A percentile compares a stretch with the other conserved stretches of the same genome.
Evolutionary conservation across 2,888 invertebrate species (phyloP).

Genomic region (Salticus scenicus): DNA sequence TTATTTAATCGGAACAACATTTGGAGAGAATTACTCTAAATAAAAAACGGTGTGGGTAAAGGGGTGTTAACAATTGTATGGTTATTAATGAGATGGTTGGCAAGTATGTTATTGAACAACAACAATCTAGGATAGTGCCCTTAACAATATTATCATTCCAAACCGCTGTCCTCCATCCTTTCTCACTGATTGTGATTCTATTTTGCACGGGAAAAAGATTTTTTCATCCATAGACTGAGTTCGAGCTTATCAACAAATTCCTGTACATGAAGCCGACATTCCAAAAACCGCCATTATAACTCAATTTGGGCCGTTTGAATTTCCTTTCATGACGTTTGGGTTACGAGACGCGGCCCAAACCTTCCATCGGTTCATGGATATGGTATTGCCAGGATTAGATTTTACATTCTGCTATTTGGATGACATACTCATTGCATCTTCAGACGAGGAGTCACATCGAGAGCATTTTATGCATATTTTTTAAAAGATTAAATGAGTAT

Average conservation of each 20-base stretch:
- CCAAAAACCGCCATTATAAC: constrained; percentile 2
- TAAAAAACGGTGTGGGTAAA: too few species aligned
- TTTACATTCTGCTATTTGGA: constrained; percentile 32
- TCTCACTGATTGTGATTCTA: constrained; percentile 22
- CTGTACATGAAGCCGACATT: constrained; percentile 20
- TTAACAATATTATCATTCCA: constrained; percentile 2
- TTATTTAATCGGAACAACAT: too few species aligned
- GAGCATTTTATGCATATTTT: background rate
- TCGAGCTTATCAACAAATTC: constrained; percentile 36
- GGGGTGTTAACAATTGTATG: too few species aligned
- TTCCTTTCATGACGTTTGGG: background rate
- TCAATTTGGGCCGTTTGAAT: background rate
- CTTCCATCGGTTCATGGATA: constrained; percentile 12
- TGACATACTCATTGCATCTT: constrained; percentile 24
- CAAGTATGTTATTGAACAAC: too few species aligned
- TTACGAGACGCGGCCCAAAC: background rate
- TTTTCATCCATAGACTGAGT: constrained; percentile 29
- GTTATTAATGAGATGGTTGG: too few species aligned
- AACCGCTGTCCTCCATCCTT: constrained; percentile 27
- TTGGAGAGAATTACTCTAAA: too few species aligned
- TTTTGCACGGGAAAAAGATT: constrained; percentile 15
- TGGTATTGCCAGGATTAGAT: background rate
- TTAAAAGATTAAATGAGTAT: background rate
- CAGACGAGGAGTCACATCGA: background rate
- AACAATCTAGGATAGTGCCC: too few species aligned